Evolutionary conservation across 1,140 invertebrate species (phyloP).

Genomic region (Orchesella cincta): DNA sequence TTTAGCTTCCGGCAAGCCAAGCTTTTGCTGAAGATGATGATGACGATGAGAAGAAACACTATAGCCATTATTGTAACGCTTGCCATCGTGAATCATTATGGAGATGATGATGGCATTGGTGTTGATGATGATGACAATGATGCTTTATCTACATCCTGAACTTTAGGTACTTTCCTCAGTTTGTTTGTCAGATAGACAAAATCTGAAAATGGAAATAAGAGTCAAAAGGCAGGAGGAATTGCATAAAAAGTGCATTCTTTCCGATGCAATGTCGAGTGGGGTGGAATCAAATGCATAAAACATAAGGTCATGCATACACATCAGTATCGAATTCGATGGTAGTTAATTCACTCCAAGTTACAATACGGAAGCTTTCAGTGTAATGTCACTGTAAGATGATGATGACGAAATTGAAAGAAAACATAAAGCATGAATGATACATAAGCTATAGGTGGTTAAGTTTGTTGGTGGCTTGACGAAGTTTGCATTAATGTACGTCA

Average conservation of each 20-base stretch:
- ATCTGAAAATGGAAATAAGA: constrained; percentile 19
- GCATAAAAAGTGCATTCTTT: constrained; percentile 18
- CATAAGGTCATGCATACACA: constrained; percentile 17
- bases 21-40: constrained; percentile 15
- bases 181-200: constrained; percentile 26
- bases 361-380: too few species aligned
- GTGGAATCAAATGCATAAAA: constrained; percentile 18
- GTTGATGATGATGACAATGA: constrained; percentile 19
- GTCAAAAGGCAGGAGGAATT: constrained; percentile 10
- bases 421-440: too few species aligned
- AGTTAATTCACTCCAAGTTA: too few species aligned
- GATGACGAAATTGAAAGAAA: too few species aligned
- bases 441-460: too few species aligned
- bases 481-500: too few species aligned
- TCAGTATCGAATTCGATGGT: too few species aligned
- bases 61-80: not conserved
- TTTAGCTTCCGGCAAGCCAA: constrained; percentile 18
- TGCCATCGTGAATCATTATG: constrained; percentile 2
- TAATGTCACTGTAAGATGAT: too few species aligned
- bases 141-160: not conserved
- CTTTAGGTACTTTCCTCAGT: too few species aligned
- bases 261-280: not conserved
- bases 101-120: constrained; percentile 9
- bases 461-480: too few species aligned
- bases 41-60: not conserved